Evolutionary conservation across 2,113 vertebrate genomes (phyloP).

Genomic region (Mesembrinibis cayennensis): DNA sequence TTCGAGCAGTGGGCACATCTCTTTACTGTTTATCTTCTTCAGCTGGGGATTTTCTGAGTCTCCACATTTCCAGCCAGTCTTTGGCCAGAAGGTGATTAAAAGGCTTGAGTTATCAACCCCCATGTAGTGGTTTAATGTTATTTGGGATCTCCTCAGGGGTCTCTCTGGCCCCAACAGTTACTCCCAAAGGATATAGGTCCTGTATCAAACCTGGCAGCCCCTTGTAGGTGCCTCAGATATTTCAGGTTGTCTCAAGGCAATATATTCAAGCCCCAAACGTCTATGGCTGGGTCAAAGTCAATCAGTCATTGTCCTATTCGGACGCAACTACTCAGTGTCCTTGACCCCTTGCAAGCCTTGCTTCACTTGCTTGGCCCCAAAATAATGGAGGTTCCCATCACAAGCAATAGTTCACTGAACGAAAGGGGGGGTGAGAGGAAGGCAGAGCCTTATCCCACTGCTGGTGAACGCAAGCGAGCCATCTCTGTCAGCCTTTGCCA

Average conservation of each 20-base stretch:
- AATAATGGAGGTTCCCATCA: neutral
- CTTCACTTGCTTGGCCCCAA: neutral
- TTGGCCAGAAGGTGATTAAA: neutral
- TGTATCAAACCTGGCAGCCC: neutral
- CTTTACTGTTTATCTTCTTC: neutral
- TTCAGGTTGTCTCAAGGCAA: neutral
- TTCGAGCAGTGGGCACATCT: neutral
- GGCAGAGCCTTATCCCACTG: accelerated
- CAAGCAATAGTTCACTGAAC: accelerated
- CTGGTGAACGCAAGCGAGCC: neutral
- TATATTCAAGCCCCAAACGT: neutral
- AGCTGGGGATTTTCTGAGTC: neutral
- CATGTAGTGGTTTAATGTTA: neutral
- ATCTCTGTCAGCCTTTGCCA: neutral
- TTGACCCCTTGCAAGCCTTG: neutral
- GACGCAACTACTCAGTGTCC: neutral
- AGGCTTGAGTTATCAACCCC: neutral
- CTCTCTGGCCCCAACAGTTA: neutral
- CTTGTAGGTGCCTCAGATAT: neutral
- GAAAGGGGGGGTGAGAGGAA: neutral
- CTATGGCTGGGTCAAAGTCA: neutral
- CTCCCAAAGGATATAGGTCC: neutral
- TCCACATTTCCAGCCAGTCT: neutral
- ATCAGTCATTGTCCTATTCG: neutral
- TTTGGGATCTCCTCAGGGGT: neutral